A percentile compares a stretch with the other conserved stretches of the same genome.
phyloP scores from a whole-genome alignment of 2,888 invertebrate genomes.

The Crioceris asparagi region DNA sequence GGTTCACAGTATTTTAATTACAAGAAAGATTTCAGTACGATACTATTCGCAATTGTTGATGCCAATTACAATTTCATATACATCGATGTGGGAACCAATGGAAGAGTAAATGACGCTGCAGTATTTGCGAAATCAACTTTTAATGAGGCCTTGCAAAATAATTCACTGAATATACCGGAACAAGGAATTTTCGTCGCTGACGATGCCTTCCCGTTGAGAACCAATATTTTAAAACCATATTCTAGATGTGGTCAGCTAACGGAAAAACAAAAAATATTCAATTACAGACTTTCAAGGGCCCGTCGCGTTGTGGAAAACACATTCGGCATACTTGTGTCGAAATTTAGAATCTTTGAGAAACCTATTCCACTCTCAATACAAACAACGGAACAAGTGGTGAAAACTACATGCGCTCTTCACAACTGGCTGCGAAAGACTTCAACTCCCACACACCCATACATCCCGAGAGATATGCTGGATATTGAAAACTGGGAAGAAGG shows the following conservation, averaged over 20 bases:
- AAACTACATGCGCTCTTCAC: slow-evolving; percentile 3
- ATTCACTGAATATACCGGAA: slow-evolving; percentile 4
- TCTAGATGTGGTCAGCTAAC: not conserved
- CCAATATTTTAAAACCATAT: slow-evolving; percentile 6
- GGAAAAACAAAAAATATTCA: slow-evolving; percentile 14
- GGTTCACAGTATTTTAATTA: slow-evolving; percentile 5
- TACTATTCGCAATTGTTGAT: slow-evolving; percentile 8
- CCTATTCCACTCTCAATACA: slow-evolving; percentile 6
- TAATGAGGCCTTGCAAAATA: slow-evolving; percentile 9
- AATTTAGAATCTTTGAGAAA: slow-evolving; percentile 19
- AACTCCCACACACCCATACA: no score
- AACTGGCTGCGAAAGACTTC: slow-evolving; percentile 2
- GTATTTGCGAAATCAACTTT: slow-evolving; percentile 8
- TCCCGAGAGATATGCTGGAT: no score
- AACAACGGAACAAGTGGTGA: slow-evolving; percentile 8
- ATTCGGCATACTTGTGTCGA: slow-evolving; percentile 17
- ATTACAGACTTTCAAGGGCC: slow-evolving; percentile 17
- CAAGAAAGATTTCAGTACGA: slow-evolving; percentile 5
- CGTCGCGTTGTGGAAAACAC: slow-evolving; percentile 20
- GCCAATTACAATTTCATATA: slow-evolving; percentile 5
- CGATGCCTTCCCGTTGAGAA: slow-evolving; percentile 20
- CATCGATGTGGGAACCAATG: slow-evolving; percentile 8
- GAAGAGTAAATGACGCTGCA: slow-evolving; percentile 5
- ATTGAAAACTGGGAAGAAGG: no score
- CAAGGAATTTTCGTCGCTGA: slow-evolving; percentile 7